phyloP scores from a whole-genome alignment of 2,113 vertebrate species.

The Etia nguti region DNA sequence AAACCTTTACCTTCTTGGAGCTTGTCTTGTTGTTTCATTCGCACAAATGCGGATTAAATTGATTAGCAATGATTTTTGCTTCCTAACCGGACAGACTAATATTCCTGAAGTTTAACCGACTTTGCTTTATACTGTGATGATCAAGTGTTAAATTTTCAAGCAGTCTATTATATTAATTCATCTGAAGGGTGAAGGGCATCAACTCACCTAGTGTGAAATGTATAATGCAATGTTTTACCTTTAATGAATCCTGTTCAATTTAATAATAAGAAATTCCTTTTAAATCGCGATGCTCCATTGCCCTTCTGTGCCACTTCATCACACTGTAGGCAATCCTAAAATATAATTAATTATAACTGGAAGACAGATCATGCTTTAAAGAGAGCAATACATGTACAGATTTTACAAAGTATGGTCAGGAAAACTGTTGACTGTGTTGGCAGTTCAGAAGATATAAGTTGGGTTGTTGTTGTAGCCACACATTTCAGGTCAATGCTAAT shows the following conservation, averaged over 20 bases:
- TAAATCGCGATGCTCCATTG: background rate
- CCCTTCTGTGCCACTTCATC: background rate
- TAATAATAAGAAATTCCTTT: background rate
- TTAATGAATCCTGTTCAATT: background rate
- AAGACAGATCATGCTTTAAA: conserved; percentile 57
- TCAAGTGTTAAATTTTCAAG: background rate
- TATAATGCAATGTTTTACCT: background rate
- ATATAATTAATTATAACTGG: conserved; percentile 13
- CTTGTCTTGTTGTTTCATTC: background rate
- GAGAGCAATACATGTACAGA: conserved; percentile 23
- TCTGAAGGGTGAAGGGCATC: background rate
- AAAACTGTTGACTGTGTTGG: conserved; percentile 1
- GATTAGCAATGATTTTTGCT: background rate
- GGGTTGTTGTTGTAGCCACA: background rate
- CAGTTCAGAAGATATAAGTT: conserved; percentile 16
- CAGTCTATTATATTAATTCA: background rate
- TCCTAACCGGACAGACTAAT: background rate
- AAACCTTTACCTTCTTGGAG: background rate
- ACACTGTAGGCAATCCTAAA: background rate
- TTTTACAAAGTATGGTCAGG: background rate
- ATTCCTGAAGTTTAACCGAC: background rate
- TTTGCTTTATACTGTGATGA: background rate
- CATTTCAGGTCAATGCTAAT: background rate
- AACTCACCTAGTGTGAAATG: background rate
- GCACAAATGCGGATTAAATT: background rate